Percentiles rank a stretch among this genome's conserved stretches.
Evolutionary conservation across 1,140 invertebrate genomes (phyloP).

Genomic region (Cepaea nemoralis): DNA sequence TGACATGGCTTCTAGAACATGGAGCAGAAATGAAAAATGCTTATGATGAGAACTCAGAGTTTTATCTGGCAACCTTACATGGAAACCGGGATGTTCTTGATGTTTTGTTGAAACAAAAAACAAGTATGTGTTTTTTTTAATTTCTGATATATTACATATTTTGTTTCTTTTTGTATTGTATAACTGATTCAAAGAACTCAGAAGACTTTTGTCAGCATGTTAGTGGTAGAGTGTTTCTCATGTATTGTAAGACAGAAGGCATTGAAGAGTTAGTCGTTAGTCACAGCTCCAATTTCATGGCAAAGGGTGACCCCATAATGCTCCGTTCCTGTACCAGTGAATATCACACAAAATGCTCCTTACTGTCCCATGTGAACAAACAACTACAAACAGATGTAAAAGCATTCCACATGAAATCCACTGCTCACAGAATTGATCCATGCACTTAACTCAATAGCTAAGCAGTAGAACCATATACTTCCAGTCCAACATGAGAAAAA

Average conservation of each 20-base stretch:
- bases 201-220: neutral
- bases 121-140: neutral
- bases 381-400: too few relatives aligned
- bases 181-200: neutral
- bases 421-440: too few relatives aligned
- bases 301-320: too few relatives aligned
- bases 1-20: neutral
- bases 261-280: neutral
- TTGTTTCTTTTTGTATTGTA: too few relatives aligned
- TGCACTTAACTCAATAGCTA: too few relatives aligned
- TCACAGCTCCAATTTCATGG: too few relatives aligned
- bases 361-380: too few relatives aligned
- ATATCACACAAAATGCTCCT: too few relatives aligned
- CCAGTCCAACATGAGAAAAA: too few relatives aligned
- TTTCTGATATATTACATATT: neutral
- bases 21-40: neutral
- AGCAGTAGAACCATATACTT: too few relatives aligned
- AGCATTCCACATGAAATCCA: too few relatives aligned
- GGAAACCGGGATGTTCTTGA: neutral
- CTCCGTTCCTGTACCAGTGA: too few relatives aligned
- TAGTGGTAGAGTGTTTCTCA: neutral
- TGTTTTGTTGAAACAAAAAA: neutral
- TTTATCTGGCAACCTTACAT: slow-evolving; percentile 11
- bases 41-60: slow-evolving; percentile 23
- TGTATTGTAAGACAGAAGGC: neutral